Evolutionary conservation across 2,797 vertebrate species (phyloP), one percentile per base, ranked within the genome.

Genomic region (Sebastes ruberrimus): DNA sequence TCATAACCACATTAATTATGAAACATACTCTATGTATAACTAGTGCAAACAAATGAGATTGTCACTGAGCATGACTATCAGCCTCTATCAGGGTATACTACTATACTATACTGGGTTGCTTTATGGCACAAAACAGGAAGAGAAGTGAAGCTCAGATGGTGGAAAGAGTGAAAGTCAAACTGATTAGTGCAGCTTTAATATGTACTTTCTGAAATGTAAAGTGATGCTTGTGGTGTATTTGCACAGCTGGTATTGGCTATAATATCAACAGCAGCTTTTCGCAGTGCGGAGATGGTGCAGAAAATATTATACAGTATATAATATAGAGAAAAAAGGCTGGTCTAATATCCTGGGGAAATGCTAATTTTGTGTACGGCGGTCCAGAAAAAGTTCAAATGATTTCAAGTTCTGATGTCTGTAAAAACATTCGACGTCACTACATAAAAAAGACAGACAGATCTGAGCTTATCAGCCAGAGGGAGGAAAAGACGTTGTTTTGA

Each of bases 1-100:
- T 64, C 23, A 88, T 67, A 6, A n/a, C 7, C 16, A 25, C 70
- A 71, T 88, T 16, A 78, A 86, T 75, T 68, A 86, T 88, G 32
- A 42, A 87, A 73, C 33, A 10, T 14, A 16, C 61, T 56, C 14
- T 71, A 60, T 53, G 63, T 20, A 32, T 65, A 71, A 68, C 14
- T 32, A 27, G 49, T 65, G 59, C 56, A 70, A 81, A 84, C 80
- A 74, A 80, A 78, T 57, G 59, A 74, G 42, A n/a, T 18, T 1
- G 25, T 33, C 13, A 23, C 46, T 55, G 63, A 62, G 66, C 71
- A 69, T 18, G 59, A 52, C 59, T 8, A 22, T 80, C 72, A 20
- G 64, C 59, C 60, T 83, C 53, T 28, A 46, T 46, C 42, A 18
- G 42, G 14, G 1, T 46, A 46, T 18, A 7, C 14, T 18, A 0